Conservation (phyloP, 2,113 vertebrate genomes). For the Oncorhynchus clarkii region DNA sequence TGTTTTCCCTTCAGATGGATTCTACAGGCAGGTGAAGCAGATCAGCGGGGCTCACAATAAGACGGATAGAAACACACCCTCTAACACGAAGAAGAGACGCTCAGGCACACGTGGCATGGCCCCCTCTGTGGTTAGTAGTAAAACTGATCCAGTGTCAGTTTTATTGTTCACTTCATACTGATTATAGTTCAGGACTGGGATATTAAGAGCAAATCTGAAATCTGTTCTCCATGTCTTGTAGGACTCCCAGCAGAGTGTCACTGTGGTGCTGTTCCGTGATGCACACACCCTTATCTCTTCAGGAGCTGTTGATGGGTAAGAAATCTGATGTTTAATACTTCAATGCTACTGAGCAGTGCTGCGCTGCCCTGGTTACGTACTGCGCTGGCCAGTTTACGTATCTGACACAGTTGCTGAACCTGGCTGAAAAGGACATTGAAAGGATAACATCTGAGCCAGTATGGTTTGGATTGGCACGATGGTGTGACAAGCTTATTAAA, state of each 20-base stretch:
- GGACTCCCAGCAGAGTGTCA: slow-evolving; percentile 96
- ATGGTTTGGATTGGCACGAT: too few relatives aligned
- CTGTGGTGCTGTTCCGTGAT: slow-evolving; percentile 91
- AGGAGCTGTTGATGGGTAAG: slow-evolving; percentile 96
- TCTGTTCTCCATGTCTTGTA: slow-evolving; percentile 43
- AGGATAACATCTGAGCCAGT: too few relatives aligned
- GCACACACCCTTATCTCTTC: slow-evolving; percentile 91
- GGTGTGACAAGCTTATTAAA: too few relatives aligned
- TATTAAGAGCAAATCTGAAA: neutral
- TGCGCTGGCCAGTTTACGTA: too few relatives aligned
- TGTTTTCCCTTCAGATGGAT: slow-evolving; percentile 80
- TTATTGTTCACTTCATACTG: too few relatives aligned
- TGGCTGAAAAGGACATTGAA: too few relatives aligned
- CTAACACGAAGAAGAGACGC: slow-evolving; percentile 83
- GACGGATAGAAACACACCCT: slow-evolving; percentile 75
- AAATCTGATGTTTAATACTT: neutral
- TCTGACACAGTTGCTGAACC: too few relatives aligned
- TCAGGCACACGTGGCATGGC: slow-evolving; percentile 80
- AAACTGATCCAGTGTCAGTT: neutral
- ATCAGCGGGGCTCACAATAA: slow-evolving; percentile 93
- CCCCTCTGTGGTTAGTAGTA: slow-evolving; percentile 85
- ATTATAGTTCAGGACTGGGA: neutral
- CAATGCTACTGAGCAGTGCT: too few relatives aligned
- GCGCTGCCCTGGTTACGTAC: too few relatives aligned
- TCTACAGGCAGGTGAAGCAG: slow-evolving; percentile 94